Base-by-base conservation (phyloP, 1,140 invertebrate species). In the Zophobas atratus region DNA sequence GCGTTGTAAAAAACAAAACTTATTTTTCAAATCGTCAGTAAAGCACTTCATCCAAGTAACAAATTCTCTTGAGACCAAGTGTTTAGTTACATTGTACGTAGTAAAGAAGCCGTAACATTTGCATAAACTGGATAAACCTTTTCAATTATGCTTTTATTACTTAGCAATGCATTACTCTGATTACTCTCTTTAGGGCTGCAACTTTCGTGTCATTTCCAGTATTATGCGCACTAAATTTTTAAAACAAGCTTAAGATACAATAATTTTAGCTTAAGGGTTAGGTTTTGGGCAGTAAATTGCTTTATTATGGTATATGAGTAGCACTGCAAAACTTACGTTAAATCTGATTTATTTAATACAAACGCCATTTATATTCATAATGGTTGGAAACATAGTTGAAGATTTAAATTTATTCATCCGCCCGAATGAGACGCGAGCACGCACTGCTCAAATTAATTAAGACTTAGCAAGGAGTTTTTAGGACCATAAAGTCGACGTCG, bases 381-480 rank as follows among this genome's bases (percentile, higher is more conserved):
- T 73, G 76, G 38, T 39, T 72, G 33, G 48, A 46, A 70, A 57
- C 76, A 70, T 77, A 55, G 51, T 70, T 51, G 56, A 41, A 39
- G 60, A 77, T 77, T 71, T 73, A 71, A 72, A 77, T 77, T 77
- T 77, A 77, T 77, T 77, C 76, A 77, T 53, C 76, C 55, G 70
- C 48, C 43, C 43, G 38, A 77, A 77, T 72, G 76, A 34, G 38
- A 43, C 49, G 55, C 67, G 49, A 70, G 67, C 76, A 77, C 76
- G 76, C 76, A 77, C 60, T 63, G 39, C 53, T 72, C 76, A 70
- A 77, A 77, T 77, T 77, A 77, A 77, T 77, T 77, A 77, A 77
- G 67, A 77, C 63, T 70, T 70, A 76, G 56, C 43, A 4, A n/a
- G 56, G 75, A 67, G 43, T 76, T 77, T 77, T 77, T 51, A 70